A percentile compares a stretch with the other conserved stretches of the same genome.
phyloP scores from a whole-genome alignment of 2,888 invertebrate genomes.

The Hemithea aestivaria region DNA sequence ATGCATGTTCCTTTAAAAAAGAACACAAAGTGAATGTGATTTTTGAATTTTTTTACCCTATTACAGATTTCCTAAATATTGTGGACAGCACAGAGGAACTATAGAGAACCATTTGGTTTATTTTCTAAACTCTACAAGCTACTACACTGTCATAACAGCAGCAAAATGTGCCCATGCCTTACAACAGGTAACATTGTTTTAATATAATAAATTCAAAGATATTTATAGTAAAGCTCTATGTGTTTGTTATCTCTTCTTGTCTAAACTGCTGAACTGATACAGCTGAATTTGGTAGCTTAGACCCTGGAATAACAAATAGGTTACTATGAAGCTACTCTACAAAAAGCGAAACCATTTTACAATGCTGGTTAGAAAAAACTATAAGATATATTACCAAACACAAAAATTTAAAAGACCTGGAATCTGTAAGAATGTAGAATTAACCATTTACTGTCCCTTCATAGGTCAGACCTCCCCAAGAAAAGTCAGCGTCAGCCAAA shows the following conservation, averaged over 20 bases:
- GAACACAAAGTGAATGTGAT: too few relatives aligned
- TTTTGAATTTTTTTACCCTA: conserved; percentile 19
- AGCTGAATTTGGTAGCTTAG: too few relatives aligned
- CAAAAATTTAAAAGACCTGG: too few relatives aligned
- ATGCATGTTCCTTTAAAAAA: neutral
- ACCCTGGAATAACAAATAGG: too few relatives aligned
- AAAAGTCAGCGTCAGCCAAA: conserved; percentile 58
- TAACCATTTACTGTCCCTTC: conserved; percentile 3
- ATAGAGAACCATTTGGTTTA: conserved; percentile 50
- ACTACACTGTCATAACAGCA: conserved; percentile 55
- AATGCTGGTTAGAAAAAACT: too few relatives aligned
- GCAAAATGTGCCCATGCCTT: conserved; percentile 65
- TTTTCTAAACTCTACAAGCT: conserved; percentile 49
- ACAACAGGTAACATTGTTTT: conserved; percentile 67
- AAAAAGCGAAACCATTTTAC: too few relatives aligned
- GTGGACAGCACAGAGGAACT: conserved; percentile 52
- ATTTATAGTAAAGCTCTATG: neutral
- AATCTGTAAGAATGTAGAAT: too few relatives aligned
- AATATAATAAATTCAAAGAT: too few relatives aligned
- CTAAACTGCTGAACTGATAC: too few relatives aligned
- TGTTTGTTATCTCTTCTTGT: too few relatives aligned
- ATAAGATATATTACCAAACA: too few relatives aligned
- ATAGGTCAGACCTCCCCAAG: conserved; percentile 60
- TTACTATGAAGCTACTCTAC: too few relatives aligned
- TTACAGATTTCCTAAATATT: conserved; percentile 62